Base-by-base conservation (phyloP, 1,140 invertebrate species). In the Drosophila quadrilineata region DNA sequence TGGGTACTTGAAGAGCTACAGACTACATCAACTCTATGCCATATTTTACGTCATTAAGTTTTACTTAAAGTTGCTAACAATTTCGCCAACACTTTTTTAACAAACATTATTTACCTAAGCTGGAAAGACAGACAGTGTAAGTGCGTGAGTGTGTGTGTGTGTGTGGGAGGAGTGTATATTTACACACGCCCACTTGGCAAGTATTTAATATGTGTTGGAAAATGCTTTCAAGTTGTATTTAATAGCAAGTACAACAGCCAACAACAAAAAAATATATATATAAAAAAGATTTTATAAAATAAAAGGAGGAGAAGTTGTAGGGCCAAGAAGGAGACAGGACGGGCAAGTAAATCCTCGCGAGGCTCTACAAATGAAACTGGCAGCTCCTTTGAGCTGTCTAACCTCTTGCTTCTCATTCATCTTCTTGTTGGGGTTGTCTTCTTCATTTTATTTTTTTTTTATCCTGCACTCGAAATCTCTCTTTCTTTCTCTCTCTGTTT, bases 41-140 rank as follows among this genome's bases (percentile, higher is more conserved):
- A 85, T 79, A 84, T 86, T 84, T 85, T 75, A 84, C 53, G 66
- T 71, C 75, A 84, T 84, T 84, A 68, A 62, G 60, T 68, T 85
- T 71, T 45, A 63, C 50, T 46, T 71, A 49, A 62, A 68, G 65
- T 71, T 74, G 40, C 22, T 19, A 74, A 59, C 36, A 73, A 57
- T 63, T 67, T 64, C n/a, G n/a, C n/a, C n/a, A n/a, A n/a, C n/a
- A 19, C 33, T 43, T 24, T 19, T 35, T 12, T 46, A 6, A 2
- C 16, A 52, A 63, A 63, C 49, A 46, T 59, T 71, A 66, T 77
- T 85, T 77, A 74, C 74, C 36, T 62, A 60, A 62, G 75, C 74
- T 56, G 52, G 41, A 10, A 36, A 33, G 16, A 22, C 46, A 49
- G 12, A 26, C 4, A 17, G 31, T 43, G 49, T 28, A 49, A 29